These are phyloP conservation scores for Cephalopachus bancanus DNA, from an alignment of 2,797 vertebrate species.

Conservation along the genomic window DNA sequence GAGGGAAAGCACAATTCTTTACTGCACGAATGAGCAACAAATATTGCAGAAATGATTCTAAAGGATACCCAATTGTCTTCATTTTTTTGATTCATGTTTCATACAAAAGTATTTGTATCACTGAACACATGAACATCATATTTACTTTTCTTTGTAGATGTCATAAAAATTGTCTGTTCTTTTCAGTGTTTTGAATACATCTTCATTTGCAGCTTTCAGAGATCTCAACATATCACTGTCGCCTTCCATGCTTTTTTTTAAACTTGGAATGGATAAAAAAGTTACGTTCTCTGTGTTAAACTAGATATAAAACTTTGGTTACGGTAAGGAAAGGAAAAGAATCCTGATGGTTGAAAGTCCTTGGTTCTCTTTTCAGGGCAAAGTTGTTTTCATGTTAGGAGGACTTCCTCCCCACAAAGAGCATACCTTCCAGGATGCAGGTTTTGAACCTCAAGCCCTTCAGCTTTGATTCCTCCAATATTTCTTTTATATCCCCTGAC, in stretches of 20 bases:
- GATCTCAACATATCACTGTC: not conserved
- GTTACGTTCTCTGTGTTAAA: too few species aligned
- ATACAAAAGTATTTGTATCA: not conserved
- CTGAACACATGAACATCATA: not conserved
- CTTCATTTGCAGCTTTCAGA: not conserved
- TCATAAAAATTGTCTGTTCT: conserved; percentile 86
- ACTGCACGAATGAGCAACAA: not conserved
- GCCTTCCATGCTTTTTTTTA: conserved; percentile 85
- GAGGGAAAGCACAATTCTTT: not conserved
- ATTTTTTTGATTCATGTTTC: not conserved
- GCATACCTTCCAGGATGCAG: conserved; percentile 93
- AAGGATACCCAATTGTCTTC: too few species aligned
- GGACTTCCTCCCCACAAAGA: not conserved
- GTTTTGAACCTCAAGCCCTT: conserved; percentile 91
- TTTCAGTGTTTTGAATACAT: not conserved
- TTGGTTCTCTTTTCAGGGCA: not conserved
- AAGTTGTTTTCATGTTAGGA: not conserved
- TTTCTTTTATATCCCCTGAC: too few species aligned
- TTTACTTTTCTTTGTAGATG: conserved; percentile 96
- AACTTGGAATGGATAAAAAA: conserved; percentile 88
- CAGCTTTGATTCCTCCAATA: conserved; percentile 91
- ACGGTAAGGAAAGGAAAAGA: not conserved
- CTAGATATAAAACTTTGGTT: not conserved
- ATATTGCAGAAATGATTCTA: not conserved
- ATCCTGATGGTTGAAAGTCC: not conserved